Conservation (phyloP, 1,140 invertebrate genomes). For the Caerostris extrusa region DNA sequence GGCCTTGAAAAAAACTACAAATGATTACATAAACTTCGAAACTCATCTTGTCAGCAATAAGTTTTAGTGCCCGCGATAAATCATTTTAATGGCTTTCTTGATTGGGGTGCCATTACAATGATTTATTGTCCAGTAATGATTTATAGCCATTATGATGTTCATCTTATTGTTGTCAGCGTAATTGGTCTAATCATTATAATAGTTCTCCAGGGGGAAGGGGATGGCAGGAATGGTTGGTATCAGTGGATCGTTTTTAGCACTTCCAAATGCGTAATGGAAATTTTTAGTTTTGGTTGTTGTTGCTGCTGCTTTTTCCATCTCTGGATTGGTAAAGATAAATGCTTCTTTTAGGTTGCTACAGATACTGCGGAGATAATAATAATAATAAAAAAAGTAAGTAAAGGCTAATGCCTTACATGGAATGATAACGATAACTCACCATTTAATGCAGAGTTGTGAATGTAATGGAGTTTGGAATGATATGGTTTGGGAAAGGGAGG, state of each 20-base stretch:
- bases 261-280: slow-evolving; percentile 27
- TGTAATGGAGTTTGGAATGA: background rate
- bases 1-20: slow-evolving; percentile 22
- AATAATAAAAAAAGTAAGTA: background rate
- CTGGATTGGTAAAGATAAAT: background rate
- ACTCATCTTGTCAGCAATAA: slow-evolving; percentile 57
- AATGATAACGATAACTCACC: slow-evolving; percentile 37
- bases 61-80: slow-evolving; percentile 39
- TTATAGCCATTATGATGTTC: slow-evolving; percentile 65
- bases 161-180: slow-evolving; percentile 66
- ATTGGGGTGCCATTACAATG: slow-evolving; percentile 64
- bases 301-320: background rate
- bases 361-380: background rate
- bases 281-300: background rate
- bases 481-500: background rate
- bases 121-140: slow-evolving; percentile 63
- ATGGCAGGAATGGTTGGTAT: background rate
- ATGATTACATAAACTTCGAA: slow-evolving; percentile 66
- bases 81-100: slow-evolving; percentile 70
- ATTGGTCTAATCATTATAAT: slow-evolving; percentile 67
- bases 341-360: background rate
- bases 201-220: background rate
- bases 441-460: background rate
- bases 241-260: background rate
- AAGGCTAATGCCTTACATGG: slow-evolving; percentile 30